Evolutionary conservation across 2,888 invertebrate genomes (phyloP), one percentile per base, ranked within the genome.

Genomic region (Dione juno): DNA sequence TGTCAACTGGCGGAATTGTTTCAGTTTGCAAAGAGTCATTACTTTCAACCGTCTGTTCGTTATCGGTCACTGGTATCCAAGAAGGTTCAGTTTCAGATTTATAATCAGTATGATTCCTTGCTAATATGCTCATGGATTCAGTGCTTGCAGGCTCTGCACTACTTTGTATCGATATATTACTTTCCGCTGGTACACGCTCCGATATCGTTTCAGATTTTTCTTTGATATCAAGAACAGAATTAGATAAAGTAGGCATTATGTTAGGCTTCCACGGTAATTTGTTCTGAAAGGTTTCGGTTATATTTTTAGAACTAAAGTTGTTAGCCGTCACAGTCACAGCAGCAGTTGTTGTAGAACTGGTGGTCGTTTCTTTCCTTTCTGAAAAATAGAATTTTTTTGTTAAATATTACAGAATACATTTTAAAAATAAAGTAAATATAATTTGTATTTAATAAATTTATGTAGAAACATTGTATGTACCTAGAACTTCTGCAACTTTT

Each of bases 401-500:
- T 45, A 7, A 53, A 41, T 9, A 14, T 41, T 14, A 41, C 7
- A 57, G 9, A 19, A n/a, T 19, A 11, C 16, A 37, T 37, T 14
- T 6, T 16, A 19, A 16, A 57, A 6, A 16, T 6, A 7, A 11
- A 57, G 28, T 19, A 7, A 10, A 2, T 21, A 19, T 19, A 7
- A 40, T 40, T 28, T 28, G 28, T 28, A 28, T 28, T 28, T 28
- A 28, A 2, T 28, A 28, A 5, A 5, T n/a, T 28, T 28, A 28
- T 28, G 5, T 28, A 28, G 3, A 40, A 57, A 16, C n/a, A 16
- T 43, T 35, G n/a, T 61, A 61, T 45, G 13, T 66, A 93, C 93
- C 92, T 84, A 80, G 74, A 70, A 83, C 75, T 83, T 92, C 92
- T 40, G 86, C 87, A 73, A 92, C 88, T 77, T 90, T 92, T 75